A percentile compares a stretch with the other conserved stretches of the same genome.
phyloP scores from a whole-genome alignment of 2,797 vertebrate species.

The Halcyon smyrnensis region DNA sequence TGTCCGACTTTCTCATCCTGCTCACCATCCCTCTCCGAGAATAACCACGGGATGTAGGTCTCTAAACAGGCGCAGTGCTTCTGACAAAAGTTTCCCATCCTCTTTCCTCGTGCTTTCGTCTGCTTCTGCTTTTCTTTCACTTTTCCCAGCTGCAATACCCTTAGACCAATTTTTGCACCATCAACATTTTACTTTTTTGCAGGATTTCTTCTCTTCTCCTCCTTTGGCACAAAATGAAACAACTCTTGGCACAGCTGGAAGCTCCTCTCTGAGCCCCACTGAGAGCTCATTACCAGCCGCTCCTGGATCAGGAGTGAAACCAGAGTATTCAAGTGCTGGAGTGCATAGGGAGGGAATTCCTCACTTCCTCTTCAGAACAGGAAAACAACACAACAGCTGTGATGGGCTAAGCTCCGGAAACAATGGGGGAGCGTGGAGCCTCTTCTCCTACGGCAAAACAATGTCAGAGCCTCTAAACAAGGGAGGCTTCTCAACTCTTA shows the following conservation, averaged over 20 bases:
- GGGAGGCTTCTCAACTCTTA: not conserved
- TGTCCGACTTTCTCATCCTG: not conserved
- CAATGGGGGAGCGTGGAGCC: not conserved
- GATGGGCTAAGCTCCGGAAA: not conserved
- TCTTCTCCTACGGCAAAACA: slow-evolving; percentile 17
- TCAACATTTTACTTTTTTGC: not conserved
- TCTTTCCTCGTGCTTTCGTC: not conserved
- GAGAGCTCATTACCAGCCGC: not conserved
- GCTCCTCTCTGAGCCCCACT: not conserved
- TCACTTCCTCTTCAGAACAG: slow-evolving; percentile 53
- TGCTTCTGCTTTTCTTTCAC: not conserved
- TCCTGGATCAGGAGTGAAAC: slow-evolving; percentile 10
- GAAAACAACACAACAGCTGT: slow-evolving; percentile 8
- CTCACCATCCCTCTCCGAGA: not conserved
- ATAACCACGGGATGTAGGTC: slow-evolving; percentile 56
- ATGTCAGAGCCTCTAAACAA: not conserved
- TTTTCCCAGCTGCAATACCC: not conserved
- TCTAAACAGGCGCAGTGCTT: slow-evolving; percentile 62
- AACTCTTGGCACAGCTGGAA: not conserved
- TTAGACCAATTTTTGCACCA: not conserved
- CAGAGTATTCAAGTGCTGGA: not conserved
- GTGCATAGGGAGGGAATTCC: not conserved
- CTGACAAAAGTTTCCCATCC: slow-evolving; percentile 64
- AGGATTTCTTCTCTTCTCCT: not conserved
- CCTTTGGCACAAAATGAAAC: not conserved